Base-by-base conservation (phyloP, 2,113 vertebrate species). In the Willisornis vidua region DNA sequence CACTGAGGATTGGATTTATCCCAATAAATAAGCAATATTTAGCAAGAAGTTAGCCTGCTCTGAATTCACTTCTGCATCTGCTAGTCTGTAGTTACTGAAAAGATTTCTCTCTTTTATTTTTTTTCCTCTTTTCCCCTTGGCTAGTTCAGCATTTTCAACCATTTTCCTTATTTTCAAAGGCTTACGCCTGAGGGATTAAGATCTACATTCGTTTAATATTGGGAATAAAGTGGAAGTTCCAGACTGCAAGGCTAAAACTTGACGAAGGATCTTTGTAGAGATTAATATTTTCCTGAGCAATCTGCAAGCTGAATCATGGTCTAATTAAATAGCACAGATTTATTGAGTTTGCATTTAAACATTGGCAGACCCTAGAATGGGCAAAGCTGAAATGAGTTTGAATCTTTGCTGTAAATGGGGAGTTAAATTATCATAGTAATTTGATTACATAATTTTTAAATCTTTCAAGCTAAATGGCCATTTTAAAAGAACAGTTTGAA, bases 251-350 rank as follows among this genome's bases (percentile, higher is more conserved):
- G 73, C 93, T 94, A 74, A 95, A 97, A 98, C 96, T 97, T 97
- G 96, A 97, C 97, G 96, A 94, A 94, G 92, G 89, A 88, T 95
- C 96, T 95, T 97, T 97, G 94, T 95, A 90, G 96, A 97, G 97
- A 98, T 98, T 97, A 97, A 95, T 97, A 97, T 97, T 98, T 98
- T 97, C 96, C 91, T 95, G 96, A 97, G 92, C 93, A 96, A 96
- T 96, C 94, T 97, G 96, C 45, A 24, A 85, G 94, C 96, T 97
- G 97, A 98, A 98, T 97, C 97, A 70, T 70, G 58, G 91, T 96
- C 96, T 98, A 97, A 98, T 98, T 98, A 98, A 98, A 97, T 95
- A 95, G 92, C 96, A 93, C 94, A 97, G 94, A 97, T 97, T 98
- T 98, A 97, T 96, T 95, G 95, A 98, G 97, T 97, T 98, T 98